Conservation (phyloP, 2,888 invertebrate species). For the Uropetala carovei region DNA sequence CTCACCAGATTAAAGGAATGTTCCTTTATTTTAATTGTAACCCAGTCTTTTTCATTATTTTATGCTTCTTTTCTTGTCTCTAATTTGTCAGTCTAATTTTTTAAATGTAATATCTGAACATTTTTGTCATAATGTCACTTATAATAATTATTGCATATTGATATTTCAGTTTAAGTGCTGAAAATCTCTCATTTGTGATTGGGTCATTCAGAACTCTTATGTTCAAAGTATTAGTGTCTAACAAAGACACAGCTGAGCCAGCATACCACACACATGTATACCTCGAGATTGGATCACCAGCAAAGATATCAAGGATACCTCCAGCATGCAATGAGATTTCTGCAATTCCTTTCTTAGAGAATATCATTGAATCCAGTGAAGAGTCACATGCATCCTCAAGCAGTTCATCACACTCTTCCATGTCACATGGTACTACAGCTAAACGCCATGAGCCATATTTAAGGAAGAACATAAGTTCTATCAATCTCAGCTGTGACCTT, state of each 20-base stretch:
- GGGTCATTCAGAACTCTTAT: conserved; percentile 71
- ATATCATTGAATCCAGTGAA: too few species aligned
- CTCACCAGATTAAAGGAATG: too few species aligned
- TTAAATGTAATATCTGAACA: too few species aligned
- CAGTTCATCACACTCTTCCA: not conserved
- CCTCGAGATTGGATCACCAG: conserved; percentile 69
- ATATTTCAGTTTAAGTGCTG: not conserved
- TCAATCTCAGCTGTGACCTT: conserved; percentile 69
- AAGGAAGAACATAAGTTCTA: not conserved
- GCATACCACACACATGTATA: conserved; percentile 72
- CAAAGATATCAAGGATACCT: conserved; percentile 70
- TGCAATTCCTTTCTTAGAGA: not conserved
- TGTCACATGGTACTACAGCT: too few species aligned
- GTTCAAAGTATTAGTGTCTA: conserved; percentile 71
- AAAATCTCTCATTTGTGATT: conserved; percentile 68
- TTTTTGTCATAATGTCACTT: too few species aligned
- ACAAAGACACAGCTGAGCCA: conserved; percentile 72
- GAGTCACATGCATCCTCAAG: not conserved
- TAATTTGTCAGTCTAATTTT: too few species aligned
- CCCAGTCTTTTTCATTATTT: not conserved
- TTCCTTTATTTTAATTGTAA: too few species aligned
- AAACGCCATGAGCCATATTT: too few species aligned
- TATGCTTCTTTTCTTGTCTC: not conserved
- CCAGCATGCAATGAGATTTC: conserved; percentile 69
- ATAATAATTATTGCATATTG: too few species aligned